Base-by-base conservation (phyloP, 1,140 invertebrate species). In the Dreissena rostriformis region DNA sequence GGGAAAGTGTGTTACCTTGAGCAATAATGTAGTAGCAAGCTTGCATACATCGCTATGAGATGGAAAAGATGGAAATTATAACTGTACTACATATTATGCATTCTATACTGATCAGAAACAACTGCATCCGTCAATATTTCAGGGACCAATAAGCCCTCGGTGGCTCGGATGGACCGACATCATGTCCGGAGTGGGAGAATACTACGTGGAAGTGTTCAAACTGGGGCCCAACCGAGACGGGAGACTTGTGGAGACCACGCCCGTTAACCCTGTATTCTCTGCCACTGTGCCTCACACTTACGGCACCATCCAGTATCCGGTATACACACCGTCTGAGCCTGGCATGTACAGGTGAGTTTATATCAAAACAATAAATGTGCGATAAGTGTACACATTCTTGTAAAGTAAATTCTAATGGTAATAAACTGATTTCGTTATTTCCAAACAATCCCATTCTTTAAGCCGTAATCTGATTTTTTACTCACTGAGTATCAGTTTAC, bases 271-370 rank as follows among this genome's bases (percentile, higher is more conserved):
- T n/a, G n/a, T 82, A 26, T 22, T 57, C 29, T 66, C 28, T 17
- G 26, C 19, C 17, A 55, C 63, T 39, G 28, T 73, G 39, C 39
- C 72, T 1, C 63, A 53, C 6, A 52, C 28, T 22, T 51, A 65
- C 19, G 17, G 49, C 52, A 75, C n/a, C 8, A 17, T 19, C 19
- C 26, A 53, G 15, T 22, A 52, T n/a, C 75, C 55, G 11, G 26
- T 26, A 19, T 88, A 76, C 55, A 53, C 10, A 22, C 82, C 79
- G 11, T 24, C 57, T 8, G 71, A 68, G 52, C 76, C 82, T 0
- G 87, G 87, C 14, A 85, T 85, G 82, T 88, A 88, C 63, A 79
- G 76, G 76, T 79, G 19, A n/a, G 72, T n/a, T 63, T n/a, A 2
- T 5, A 63, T n/a, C 11, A 63, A 63, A 63, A 63, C 2, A 24